phyloP scores from a whole-genome alignment of 1,140 invertebrate species.

The Aphidius ervi region DNA sequence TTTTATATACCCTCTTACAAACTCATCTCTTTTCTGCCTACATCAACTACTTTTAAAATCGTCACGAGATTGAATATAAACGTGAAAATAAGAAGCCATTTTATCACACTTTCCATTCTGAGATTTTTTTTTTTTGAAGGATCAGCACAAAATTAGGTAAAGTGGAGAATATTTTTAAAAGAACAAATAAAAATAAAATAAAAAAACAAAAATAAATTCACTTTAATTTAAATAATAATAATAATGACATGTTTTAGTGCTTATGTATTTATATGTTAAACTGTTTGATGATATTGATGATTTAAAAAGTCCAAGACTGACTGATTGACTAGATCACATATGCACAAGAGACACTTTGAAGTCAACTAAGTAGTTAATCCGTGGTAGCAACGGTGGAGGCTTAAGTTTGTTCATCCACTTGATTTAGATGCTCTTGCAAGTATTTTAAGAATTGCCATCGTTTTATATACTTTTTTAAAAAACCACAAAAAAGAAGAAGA shows the following conservation, averaged over 20 bases:
- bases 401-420: slow-evolving; percentile 40
- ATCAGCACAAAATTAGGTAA: slow-evolving; percentile 36
- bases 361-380: slow-evolving; percentile 47
- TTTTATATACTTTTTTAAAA: slow-evolving; percentile 16
- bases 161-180: slow-evolving; percentile 1
- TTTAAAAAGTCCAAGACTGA: too few relatives aligned
- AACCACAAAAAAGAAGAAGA: neutral
- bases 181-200: too few relatives aligned
- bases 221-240: too few relatives aligned
- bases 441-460: slow-evolving; percentile 51
- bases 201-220: too few relatives aligned
- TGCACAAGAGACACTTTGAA: slow-evolving; percentile 50
- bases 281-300: too few relatives aligned
- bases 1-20: too few relatives aligned
- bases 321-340: slow-evolving; percentile 35
- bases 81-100: slow-evolving; percentile 52
- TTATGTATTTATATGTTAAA: too few relatives aligned
- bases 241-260: too few relatives aligned
- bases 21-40: slow-evolving; percentile 33
- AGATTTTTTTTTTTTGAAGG: slow-evolving; percentile 44
- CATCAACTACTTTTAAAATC: slow-evolving; percentile 22
- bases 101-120: slow-evolving; percentile 43
- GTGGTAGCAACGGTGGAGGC: slow-evolving; percentile 44
- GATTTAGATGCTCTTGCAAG: slow-evolving; percentile 52
- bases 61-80: slow-evolving; percentile 49